phyloP scores from a whole-genome alignment of 2,797 vertebrate species.

The Eospalax fontanierii region DNA sequence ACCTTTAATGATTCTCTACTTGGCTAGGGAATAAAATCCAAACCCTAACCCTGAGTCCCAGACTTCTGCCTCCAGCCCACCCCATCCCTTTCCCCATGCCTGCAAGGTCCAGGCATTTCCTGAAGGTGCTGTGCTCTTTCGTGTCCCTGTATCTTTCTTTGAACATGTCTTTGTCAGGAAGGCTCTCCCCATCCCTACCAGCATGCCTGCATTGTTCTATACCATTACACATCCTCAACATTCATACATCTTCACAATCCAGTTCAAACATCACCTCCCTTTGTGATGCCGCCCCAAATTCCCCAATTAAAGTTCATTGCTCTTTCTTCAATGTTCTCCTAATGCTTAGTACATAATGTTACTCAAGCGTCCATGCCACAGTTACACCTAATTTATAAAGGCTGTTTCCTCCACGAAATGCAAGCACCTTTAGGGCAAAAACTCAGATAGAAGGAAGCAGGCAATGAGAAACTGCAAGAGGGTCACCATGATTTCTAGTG shows the following conservation, averaged over 20 bases:
- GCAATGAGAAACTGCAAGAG: not conserved
- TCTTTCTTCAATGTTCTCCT: not conserved
- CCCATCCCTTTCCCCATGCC: not conserved
- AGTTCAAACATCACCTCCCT: not conserved
- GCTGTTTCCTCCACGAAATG: constrained; percentile 1
- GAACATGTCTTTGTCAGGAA: constrained; percentile 40
- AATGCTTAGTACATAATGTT: not conserved
- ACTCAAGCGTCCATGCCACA: not conserved
- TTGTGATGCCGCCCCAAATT: not conserved
- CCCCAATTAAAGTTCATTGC: not conserved
- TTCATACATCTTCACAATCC: not conserved
- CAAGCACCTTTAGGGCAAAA: constrained; percentile 40
- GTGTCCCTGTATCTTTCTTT: not conserved
- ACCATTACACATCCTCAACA: not conserved
- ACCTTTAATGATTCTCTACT: not conserved
- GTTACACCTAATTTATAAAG: not conserved
- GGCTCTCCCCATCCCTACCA: not conserved
- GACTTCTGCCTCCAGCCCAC: not conserved
- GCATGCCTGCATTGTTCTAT: not conserved
- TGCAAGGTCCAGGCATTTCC: not conserved
- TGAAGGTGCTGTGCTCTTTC: not conserved
- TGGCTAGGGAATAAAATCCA: constrained; percentile 36
- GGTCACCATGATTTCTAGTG: not conserved
- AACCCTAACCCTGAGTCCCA: not conserved
- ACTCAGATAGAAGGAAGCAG: not conserved